Base-by-base conservation (phyloP, 2,888 invertebrate species). In the Lycia hirtaria region DNA sequence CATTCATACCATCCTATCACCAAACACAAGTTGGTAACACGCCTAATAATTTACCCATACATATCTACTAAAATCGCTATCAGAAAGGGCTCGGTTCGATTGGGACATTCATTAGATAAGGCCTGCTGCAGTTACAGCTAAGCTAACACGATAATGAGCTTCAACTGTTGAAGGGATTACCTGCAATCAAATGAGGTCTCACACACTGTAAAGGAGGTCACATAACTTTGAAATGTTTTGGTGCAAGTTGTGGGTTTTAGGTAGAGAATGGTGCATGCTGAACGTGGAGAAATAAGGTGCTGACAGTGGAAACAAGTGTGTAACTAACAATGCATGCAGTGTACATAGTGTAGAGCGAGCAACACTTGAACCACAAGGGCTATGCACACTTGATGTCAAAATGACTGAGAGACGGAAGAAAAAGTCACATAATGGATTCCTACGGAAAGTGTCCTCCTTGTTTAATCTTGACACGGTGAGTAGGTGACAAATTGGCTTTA, bases 401-500 rank as follows among this genome's bases (percentile, higher is more conserved):
- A 92, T 92, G 92, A 92, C 92, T 75, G 92, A 92, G 78, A 85
- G 92, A 87, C 84, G 92, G 84, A 92, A 92, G 90, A 92, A 92
- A 92, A 92, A 92, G 81, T 79, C 90, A 64, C 92, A 91, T 86
- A 90, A 92, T 92, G 94, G 96, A 87, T 96, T 97, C 88, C 95
- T 97, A 85, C 96, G 96, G 93, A 97, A 97, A 93, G 97, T 97
- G 74, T 97, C 97, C 73, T 96, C 96, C 72, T 93, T 97, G 75
- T 97, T 97, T 93, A 96, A 96, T 93, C 94, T 97, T 90, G 96
- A 97, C 83, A 94, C 94, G 95, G 96, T 96, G 93, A 96, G 92
- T 91, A 78, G 82, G 83, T 76, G 62, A 68, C 52, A 56, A 62
- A 68, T 68, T 73, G 76, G 71, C 69, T 67, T 62, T 65, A 54